Conservation (phyloP, 2,113 vertebrate species). For the Rhineura floridana region DNA sequence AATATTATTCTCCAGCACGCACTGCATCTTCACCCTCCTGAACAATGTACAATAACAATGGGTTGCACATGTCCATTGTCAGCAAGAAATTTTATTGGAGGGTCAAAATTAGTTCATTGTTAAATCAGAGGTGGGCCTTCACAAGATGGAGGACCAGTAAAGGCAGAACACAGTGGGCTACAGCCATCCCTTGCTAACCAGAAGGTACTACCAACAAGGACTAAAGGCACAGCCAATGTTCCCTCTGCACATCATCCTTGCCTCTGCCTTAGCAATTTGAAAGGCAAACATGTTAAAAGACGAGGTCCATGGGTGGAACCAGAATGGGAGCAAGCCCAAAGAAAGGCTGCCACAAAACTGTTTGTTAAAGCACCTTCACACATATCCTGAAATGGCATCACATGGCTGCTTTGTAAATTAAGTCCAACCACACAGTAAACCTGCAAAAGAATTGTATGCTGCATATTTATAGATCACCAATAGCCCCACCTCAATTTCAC, state of each 20-base stretch:
- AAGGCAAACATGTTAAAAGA: not conserved
- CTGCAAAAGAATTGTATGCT: not conserved
- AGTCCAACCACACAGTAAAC: not conserved
- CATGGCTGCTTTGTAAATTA: not conserved
- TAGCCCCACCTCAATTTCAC: slow-evolving; percentile 18
- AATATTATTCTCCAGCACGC: not conserved
- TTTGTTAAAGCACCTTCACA: no score
- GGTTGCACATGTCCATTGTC: not conserved
- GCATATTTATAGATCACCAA: slow-evolving; percentile 26
- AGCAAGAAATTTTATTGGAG: not conserved
- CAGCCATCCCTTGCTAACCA: not conserved
- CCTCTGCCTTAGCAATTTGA: not conserved
- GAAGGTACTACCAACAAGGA: no score
- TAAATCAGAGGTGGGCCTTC: not conserved
- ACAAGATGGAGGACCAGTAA: not conserved
- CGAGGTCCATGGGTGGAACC: not conserved
- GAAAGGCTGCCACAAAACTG: not conserved
- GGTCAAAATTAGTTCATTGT: not conserved
- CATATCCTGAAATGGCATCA: not conserved
- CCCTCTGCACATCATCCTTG: no score
- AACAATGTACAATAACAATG: not conserved
- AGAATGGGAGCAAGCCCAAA: no score
- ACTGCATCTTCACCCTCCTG: not conserved
- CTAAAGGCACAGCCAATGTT: not conserved
- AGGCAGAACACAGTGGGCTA: not conserved